Evolutionary conservation across 2,888 invertebrate genomes (phyloP), one percentile per base, ranked within the genome.

Genomic region (Spisula solida): DNA sequence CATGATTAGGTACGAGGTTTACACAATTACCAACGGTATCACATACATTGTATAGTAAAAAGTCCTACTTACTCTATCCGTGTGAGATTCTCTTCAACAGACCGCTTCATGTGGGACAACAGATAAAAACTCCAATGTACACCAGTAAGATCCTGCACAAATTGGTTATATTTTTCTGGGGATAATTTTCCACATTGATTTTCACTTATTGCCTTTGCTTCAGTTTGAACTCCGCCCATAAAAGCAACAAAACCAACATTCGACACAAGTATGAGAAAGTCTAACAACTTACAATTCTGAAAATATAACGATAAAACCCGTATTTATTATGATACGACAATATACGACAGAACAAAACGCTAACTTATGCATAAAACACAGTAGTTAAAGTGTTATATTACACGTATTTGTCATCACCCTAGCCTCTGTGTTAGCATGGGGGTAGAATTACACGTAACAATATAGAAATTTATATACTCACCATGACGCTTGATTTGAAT

Each of bases 81-180:
- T 56, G 34, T 8, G 10, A 85, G 75, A 29, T 79, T 31, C 12
- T 79, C 79, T 18, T 55, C 34, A n/a, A 34, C 78, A 18, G 34
- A 8, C 56, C 10, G 20, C 31, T 78, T 29, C 10, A 79, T 16
- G 1, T 29, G n/a, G 20, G 78, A 34, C 25, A 85, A 31, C 41
- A 85, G 16, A 51, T 12, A 79, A 34, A 41, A 56, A 31, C 78
- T 78, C 85, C 85, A 85, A 34, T 85, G 85, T 55, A 56, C 56
- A n/a, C 4, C 47, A 1, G 85, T 20, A 55, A 85, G 18, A 55
- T 85, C 79, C 56, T 18, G 34, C 14, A 85, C 10, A 12, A 41
- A 16, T 34, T 79, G 41, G 16, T 85, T 29, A 16, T 29, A 16
- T n/a, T 79, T 56, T 29, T 79, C 25, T 14, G 14, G 0, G 0